A percentile compares a stretch with the other conserved stretches of the same genome.
Evolutionary conservation across 2,113 vertebrate genomes (phyloP).

Genomic region (Atlantisia rogersi): DNA sequence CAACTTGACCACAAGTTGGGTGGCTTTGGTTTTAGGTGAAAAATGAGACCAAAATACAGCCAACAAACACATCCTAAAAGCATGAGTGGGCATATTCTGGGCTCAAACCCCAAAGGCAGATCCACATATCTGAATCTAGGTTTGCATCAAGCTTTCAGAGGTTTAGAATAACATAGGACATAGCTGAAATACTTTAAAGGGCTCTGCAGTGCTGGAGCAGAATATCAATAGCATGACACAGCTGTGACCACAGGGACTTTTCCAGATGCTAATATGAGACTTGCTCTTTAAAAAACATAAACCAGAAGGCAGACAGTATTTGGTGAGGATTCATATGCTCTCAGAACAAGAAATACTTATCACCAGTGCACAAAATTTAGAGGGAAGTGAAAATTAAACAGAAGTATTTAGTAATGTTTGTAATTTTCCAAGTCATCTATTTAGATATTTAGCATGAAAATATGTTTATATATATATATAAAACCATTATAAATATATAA

Average conservation of each 20-base stretch:
- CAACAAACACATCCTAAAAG: neutral
- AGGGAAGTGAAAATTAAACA: neutral
- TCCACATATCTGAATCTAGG: neutral
- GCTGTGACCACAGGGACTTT: slow-evolving; percentile 17
- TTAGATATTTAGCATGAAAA: neutral
- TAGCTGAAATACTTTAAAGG: neutral
- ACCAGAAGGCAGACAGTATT: neutral
- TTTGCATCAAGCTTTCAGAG: neutral
- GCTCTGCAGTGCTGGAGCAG: neutral
- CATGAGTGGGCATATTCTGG: neutral
- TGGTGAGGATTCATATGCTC: neutral
- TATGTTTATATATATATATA: neutral
- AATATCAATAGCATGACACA: neutral
- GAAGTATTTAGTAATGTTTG: neutral
- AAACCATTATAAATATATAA: too few species aligned
- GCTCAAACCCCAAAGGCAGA: neutral
- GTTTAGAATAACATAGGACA: neutral
- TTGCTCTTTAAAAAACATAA: neutral
- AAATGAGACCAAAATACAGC: neutral
- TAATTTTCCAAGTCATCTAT: neutral
- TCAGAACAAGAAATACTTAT: neutral
- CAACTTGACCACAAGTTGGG: neutral
- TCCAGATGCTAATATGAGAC: neutral
- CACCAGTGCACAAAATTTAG: neutral
- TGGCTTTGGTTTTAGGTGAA: neutral